Percentiles rank a stretch among this genome's conserved stretches.
Conservation (phyloP, 2,888 invertebrate genomes). For the Pandemis corylana region DNA sequence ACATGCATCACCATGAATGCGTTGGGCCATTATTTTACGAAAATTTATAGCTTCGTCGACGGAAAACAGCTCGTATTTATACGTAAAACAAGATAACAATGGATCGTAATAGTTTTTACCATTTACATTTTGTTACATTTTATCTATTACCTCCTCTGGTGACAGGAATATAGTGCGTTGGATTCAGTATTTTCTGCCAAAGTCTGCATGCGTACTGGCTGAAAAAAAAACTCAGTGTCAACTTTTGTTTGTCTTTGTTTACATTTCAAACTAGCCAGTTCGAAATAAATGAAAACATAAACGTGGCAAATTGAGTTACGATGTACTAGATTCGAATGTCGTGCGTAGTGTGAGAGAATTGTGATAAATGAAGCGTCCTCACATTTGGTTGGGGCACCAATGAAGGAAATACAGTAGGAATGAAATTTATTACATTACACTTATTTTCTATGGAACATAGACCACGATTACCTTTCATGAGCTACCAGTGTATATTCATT, state of each 20-base stretch:
- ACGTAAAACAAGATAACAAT: conserved; percentile 10
- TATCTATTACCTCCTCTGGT: neutral
- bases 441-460: too few species aligned
- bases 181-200: neutral
- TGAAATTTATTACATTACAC: neutral
- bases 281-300: conserved; percentile 26
- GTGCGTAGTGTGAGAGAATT: conserved; percentile 45
- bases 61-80: neutral
- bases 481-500: too few species aligned
- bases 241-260: neutral
- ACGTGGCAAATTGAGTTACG: conserved; percentile 39
- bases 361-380: conserved; percentile 61
- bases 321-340: conserved; percentile 42
- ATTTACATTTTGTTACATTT: conserved; percentile 5
- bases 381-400: conserved; percentile 40
- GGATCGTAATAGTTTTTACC: conserved; percentile 9
- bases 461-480: too few species aligned
- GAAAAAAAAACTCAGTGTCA: neutral
- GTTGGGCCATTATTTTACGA: conserved; percentile 25
- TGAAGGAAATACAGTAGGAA: conserved; percentile 26
- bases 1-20: conserved; percentile 22
- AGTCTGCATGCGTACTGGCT: neutral
- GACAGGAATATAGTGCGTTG: neutral
- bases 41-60: conserved; percentile 22
- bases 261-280: conserved; percentile 2